Conservation (phyloP, 2,797 vertebrate genomes). For the Neostethus bicornis region DNA sequence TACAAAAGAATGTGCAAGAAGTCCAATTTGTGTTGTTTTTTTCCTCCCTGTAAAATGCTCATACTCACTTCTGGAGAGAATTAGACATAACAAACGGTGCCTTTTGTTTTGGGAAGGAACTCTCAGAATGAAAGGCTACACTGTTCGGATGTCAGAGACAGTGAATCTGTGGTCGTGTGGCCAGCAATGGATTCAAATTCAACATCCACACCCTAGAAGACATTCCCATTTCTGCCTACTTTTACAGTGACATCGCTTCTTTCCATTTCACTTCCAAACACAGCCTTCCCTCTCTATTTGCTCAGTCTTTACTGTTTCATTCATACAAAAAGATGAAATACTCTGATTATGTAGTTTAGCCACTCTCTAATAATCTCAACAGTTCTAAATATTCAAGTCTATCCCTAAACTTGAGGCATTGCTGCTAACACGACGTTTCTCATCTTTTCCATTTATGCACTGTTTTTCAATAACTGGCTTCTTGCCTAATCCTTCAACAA, state of each 20-base stretch:
- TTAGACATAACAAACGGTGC: constrained; percentile 49
- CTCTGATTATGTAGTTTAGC: constrained; percentile 9
- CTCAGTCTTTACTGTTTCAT: constrained; percentile 23
- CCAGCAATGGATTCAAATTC: constrained; percentile 46
- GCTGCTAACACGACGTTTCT: constrained; percentile 42
- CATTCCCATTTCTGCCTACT: constrained; percentile 52
- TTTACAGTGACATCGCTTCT: constrained; percentile 44
- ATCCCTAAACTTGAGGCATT: constrained; percentile 12
- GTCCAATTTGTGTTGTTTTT: neutral
- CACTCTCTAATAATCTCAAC: constrained; percentile 5
- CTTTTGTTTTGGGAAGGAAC: constrained; percentile 54
- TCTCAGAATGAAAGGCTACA: constrained; percentile 61
- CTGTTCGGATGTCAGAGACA: constrained; percentile 41
- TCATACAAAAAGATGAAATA: constrained; percentile 12
- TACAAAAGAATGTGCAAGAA: neutral
- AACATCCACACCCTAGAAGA: constrained; percentile 59
- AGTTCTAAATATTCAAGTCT: constrained; percentile 20
- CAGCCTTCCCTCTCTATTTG: constrained; percentile 6
- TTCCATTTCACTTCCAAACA: constrained; percentile 43
- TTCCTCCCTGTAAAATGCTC: constrained; percentile 3
- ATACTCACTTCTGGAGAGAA: constrained; percentile 36
- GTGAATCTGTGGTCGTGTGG: constrained; percentile 44
- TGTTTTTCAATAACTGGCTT: constrained; percentile 53
- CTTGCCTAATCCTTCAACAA: constrained; percentile 55
- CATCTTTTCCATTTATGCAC: constrained; percentile 65